Evolutionary conservation across 2,113 vertebrate species (phyloP).

Genomic region (Xenus cinereus): DNA sequence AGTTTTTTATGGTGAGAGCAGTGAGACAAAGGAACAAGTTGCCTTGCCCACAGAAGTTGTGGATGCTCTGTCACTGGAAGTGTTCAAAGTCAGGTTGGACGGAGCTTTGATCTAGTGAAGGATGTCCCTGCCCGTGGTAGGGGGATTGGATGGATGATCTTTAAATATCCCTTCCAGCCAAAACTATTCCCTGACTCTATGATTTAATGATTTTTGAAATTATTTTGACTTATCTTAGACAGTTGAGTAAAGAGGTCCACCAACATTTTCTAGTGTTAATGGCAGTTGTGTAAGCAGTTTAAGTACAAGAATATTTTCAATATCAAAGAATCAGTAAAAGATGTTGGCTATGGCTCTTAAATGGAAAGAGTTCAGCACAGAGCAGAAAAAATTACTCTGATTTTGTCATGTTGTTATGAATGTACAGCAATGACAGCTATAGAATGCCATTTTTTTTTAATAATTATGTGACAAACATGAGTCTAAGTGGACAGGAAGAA

Average conservation of each 20-base stretch:
- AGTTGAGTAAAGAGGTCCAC: neutral
- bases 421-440: accelerated
- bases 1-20: neutral
- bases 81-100: neutral
- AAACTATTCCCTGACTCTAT: neutral
- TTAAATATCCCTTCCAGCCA: neutral
- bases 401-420: neutral
- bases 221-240: neutral
- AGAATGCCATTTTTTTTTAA: neutral
- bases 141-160: accelerated
- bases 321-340: neutral
- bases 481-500: neutral
- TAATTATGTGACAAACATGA: neutral
- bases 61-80: neutral
- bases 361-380: neutral
- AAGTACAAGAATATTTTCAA: neutral
- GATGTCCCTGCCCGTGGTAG: accelerated
- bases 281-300: neutral
- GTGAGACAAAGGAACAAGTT: neutral
- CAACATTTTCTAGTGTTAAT: neutral
- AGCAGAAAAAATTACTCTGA: neutral
- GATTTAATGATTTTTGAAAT: neutral
- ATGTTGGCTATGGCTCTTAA: neutral
- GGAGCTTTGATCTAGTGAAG: neutral
- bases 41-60: neutral